Evolutionary conservation across 2,797 vertebrate species (phyloP).

Genomic region (Argya squamiceps): DNA sequence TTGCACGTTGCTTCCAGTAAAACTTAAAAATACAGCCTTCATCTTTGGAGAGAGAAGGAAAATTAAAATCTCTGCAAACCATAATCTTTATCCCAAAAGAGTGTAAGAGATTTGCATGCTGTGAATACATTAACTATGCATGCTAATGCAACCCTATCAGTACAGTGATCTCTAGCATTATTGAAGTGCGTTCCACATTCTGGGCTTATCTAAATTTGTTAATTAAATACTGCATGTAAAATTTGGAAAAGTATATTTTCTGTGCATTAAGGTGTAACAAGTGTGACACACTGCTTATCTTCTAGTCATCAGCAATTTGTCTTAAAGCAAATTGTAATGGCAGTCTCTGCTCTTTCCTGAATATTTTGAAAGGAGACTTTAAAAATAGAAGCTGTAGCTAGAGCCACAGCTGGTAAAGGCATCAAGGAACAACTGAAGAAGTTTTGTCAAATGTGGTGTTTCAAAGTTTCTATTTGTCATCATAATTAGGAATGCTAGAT

Average conservation of each 20-base stretch:
- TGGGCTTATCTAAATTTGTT: slow-evolving; percentile 53
- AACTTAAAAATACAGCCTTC: not conserved
- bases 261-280: slow-evolving; percentile 26
- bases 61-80: not conserved
- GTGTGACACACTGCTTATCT: not conserved
- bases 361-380: not conserved
- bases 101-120: not conserved
- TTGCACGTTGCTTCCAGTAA: not conserved
- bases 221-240: slow-evolving; percentile 60
- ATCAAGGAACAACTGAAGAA: not conserved
- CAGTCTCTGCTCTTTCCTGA: not conserved
- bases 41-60: not conserved
- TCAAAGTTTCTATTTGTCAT: not conserved
- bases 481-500: not conserved
- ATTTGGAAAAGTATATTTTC: slow-evolving; percentile 26
- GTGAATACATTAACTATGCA: not conserved
- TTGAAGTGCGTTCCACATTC: slow-evolving; percentile 27
- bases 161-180: not conserved
- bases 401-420: not conserved
- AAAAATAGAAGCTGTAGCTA: not conserved
- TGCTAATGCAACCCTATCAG: not conserved
- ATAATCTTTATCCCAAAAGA: not conserved
- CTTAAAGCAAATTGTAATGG: slow-evolving; percentile 9
- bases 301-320: slow-evolving; percentile 48
- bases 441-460: not conserved